Percentiles rank a stretch among this genome's conserved stretches.
Evolutionary conservation across 2,888 invertebrate species (phyloP).

Genomic region (Dolomedes plantarius): DNA sequence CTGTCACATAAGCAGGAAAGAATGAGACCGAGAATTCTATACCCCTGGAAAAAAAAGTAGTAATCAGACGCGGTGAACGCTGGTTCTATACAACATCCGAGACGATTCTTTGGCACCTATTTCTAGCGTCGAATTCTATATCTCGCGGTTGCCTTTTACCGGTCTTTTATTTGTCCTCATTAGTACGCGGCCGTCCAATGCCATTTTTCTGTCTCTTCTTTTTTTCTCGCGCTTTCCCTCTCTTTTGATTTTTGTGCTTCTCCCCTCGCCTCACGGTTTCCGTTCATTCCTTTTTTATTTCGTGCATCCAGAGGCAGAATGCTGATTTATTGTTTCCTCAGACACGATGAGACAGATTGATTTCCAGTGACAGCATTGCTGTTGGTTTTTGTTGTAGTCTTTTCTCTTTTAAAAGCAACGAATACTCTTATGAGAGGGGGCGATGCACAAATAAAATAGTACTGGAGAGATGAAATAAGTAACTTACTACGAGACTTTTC

Average conservation of each 20-base stretch:
- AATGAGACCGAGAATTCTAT: too few species aligned
- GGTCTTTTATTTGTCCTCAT: constrained; percentile 65
- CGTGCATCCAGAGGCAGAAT: constrained; percentile 52
- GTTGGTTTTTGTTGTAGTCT: constrained; percentile 10
- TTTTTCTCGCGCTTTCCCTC: not conserved
- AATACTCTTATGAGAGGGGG: not conserved
- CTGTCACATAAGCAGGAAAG: too few species aligned
- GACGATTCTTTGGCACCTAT: constrained; percentile 13
- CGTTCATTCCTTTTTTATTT: constrained; percentile 39
- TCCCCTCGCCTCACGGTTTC: not conserved
- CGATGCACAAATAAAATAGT: not conserved
- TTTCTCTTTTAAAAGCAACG: constrained; percentile 15
- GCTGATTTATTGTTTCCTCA: constrained; percentile 66
- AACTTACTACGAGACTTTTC: too few species aligned
- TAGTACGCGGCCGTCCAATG: constrained; percentile 45
- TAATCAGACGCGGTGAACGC: too few species aligned
- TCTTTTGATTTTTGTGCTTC: not conserved
- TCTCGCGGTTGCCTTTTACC: constrained; percentile 34
- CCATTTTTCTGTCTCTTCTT: constrained; percentile 38
- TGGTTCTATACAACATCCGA: too few species aligned
- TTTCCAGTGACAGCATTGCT: constrained; percentile 43
- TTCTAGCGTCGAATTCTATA: constrained; percentile 32
- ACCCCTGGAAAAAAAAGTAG: too few species aligned
- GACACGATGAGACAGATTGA: constrained; percentile 63
- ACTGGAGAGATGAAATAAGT: too few species aligned